phyloP scores from a whole-genome alignment of 2,888 invertebrate genomes.

The Escarpia spicata region DNA sequence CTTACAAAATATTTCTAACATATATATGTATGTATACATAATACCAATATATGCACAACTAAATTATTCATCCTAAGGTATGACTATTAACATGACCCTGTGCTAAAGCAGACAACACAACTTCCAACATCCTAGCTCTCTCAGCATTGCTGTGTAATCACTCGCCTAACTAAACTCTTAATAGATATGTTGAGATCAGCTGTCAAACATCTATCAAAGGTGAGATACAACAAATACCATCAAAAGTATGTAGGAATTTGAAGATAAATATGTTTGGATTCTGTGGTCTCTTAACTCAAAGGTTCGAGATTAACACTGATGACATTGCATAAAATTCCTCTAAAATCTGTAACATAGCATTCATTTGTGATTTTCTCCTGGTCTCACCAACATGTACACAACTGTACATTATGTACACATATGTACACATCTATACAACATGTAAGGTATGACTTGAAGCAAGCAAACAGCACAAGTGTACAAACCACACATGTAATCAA shows the following conservation, averaged over 20 bases:
- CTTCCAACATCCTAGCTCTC: background rate
- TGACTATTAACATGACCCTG: background rate
- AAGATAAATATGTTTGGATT: background rate
- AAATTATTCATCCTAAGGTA: background rate
- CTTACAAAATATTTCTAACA: background rate
- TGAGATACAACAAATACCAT: background rate
- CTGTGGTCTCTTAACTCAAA: background rate
- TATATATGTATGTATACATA: conserved; percentile 6
- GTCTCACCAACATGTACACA: background rate
- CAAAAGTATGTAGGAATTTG: background rate
- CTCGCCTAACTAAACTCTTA: background rate
- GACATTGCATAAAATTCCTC: background rate
- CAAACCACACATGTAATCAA: background rate
- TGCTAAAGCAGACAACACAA: background rate
- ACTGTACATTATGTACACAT: background rate
- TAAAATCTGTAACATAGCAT: background rate
- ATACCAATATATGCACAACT: background rate
- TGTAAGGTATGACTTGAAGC: no score
- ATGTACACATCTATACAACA: no score
- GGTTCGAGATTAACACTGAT: background rate
- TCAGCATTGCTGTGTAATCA: background rate
- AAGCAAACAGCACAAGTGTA: no score
- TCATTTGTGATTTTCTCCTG: background rate
- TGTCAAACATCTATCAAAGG: background rate
- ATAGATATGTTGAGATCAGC: conserved; percentile 4